Conservation (phyloP, 2,113 vertebrate species). For the Acinonyx jubatus region DNA sequence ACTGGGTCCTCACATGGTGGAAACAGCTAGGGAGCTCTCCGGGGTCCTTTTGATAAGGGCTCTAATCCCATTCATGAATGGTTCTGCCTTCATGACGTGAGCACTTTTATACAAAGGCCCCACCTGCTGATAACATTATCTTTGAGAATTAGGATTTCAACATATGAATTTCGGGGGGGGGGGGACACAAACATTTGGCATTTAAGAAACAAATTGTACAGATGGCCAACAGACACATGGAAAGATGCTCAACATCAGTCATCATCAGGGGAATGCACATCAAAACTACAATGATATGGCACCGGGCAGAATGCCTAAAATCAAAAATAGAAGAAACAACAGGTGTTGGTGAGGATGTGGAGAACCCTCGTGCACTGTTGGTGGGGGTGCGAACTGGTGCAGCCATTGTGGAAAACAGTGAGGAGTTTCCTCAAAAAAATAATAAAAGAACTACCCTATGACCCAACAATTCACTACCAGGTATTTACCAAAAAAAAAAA, state of each 20-base stretch:
- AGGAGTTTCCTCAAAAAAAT: not conserved
- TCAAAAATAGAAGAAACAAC: not conserved
- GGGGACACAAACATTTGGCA: not conserved
- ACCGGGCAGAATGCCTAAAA: not conserved
- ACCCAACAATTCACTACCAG: not conserved
- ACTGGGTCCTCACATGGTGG: not conserved
- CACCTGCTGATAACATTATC: not conserved
- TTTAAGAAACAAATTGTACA: not conserved
- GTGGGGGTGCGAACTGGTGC: not conserved
- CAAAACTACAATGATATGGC: not conserved
- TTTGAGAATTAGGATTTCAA: not conserved
- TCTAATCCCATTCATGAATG: not conserved
- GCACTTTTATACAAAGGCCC: not conserved
- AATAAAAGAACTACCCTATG: not conserved
- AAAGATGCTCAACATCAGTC: not conserved
- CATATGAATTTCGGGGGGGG: not conserved
- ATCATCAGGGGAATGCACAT: not conserved
- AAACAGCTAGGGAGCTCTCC: not conserved
- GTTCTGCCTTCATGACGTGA: not conserved
- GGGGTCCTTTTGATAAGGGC: not conserved
- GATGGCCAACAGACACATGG: not conserved
- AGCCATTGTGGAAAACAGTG: not conserved
- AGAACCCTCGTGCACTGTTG: not conserved
- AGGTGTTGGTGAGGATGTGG: not conserved
- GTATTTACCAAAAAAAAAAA: not conserved